Percentiles rank a stretch among this genome's conserved stretches.
phyloP scores from a whole-genome alignment of 1,140 invertebrate species.

The Aradophagus sp. region DNA sequence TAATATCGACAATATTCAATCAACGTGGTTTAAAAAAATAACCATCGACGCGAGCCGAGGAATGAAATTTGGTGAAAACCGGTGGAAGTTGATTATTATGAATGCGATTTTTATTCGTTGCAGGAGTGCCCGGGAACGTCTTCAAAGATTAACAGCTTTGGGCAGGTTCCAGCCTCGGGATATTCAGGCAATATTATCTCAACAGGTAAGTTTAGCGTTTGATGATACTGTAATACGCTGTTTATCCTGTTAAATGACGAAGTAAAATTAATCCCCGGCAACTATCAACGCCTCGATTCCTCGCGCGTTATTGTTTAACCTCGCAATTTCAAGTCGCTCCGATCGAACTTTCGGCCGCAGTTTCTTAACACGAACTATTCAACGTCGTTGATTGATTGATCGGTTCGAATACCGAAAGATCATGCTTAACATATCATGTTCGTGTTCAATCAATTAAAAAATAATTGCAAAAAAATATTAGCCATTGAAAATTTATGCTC shows the following conservation, averaged over 20 bases:
- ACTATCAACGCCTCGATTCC: neutral
- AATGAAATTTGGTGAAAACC: neutral
- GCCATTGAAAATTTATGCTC: too few species aligned
- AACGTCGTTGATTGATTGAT: too few species aligned
- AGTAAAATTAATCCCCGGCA: constrained; percentile 17
- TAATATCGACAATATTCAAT: too few species aligned
- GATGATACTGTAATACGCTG: constrained; percentile 23
- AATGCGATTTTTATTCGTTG: constrained; percentile 27
- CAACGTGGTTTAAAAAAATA: too few species aligned
- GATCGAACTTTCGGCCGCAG: too few species aligned
- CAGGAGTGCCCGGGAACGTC: constrained; percentile 85
- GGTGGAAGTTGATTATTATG: constrained; percentile 9
- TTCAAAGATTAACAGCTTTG: constrained; percentile 91
- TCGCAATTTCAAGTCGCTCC: too few species aligned
- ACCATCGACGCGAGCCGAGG: too few species aligned
- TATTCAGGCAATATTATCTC: constrained; percentile 91
- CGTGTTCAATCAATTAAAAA: too few species aligned
- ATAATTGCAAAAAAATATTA: too few species aligned
- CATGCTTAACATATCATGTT: too few species aligned
- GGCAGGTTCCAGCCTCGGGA: constrained; percentile 94
- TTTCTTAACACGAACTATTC: too few species aligned
- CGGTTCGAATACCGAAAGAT: too few species aligned
- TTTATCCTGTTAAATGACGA: constrained; percentile 15
- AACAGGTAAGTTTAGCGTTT: constrained; percentile 80
- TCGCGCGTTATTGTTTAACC: neutral